Conservation (phyloP, 2,113 vertebrate species). For the Ochotona curzoniae region DNA sequence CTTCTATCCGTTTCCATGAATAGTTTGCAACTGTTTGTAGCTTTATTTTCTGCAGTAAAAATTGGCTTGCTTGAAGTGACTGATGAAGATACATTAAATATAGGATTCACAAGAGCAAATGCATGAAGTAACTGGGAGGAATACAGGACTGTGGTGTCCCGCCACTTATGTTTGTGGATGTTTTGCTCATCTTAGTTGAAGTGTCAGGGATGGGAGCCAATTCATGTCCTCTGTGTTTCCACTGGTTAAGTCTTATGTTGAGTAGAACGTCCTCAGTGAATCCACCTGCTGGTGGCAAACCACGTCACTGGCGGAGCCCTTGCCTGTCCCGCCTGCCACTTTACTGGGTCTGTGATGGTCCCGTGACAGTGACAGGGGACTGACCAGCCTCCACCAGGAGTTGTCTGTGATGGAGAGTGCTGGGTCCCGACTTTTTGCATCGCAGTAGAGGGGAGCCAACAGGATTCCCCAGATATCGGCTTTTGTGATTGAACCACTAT, state of each 20-base stretch:
- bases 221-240: not conserved
- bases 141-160: not conserved
- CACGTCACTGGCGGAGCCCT: not conserved
- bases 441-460: not conserved
- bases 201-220: not conserved
- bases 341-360: not conserved
- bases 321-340: not conserved
- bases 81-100: not conserved
- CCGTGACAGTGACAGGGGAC: not conserved
- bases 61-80: constrained; percentile 5
- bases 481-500: not conserved
- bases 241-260: not conserved
- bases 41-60: constrained; percentile 32
- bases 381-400: not conserved
- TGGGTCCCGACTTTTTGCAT: not conserved
- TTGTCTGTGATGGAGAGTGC: not conserved
- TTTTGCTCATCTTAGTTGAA: constrained; percentile 34
- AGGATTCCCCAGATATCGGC: not conserved
- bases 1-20: no score
- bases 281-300: not conserved
- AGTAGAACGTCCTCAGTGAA: not conserved
- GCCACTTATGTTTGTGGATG: not conserved
- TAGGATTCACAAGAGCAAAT: not conserved
- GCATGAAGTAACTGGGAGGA: constrained; percentile 13
- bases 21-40: not conserved